phyloP scores from a whole-genome alignment of 2,888 invertebrate genomes.

The Caenorhabditis macrosperma region DNA sequence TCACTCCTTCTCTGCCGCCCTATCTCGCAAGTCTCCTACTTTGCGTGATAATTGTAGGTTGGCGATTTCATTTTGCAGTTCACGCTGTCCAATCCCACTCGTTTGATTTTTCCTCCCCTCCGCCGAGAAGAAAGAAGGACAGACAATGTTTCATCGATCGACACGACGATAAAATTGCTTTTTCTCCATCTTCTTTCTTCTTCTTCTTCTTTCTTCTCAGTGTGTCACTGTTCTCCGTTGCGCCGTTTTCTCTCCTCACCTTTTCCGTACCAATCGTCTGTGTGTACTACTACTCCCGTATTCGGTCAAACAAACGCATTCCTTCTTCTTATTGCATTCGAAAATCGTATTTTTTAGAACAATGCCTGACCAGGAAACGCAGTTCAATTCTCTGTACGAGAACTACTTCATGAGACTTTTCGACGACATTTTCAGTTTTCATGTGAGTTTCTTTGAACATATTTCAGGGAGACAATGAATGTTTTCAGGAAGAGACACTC shows the following conservation, averaged over 20 bases:
- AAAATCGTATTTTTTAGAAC: neutral
- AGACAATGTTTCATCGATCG: constrained; percentile 4
- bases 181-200: neutral
- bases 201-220: neutral
- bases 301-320: no score
- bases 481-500: constrained; percentile 16
- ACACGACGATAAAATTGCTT: neutral
- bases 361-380: constrained; percentile 1
- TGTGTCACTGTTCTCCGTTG: neutral
- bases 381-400: neutral
- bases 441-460: constrained; percentile 10
- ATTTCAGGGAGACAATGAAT: neutral
- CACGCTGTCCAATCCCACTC: neutral
- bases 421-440: constrained; percentile 21
- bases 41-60: no score
- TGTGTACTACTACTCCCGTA: neutral
- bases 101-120: neutral
- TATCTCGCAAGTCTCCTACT: no score
- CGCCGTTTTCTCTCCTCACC: neutral
- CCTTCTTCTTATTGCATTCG: neutral
- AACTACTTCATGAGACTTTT: constrained; percentile 14
- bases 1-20: no score
- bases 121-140: neutral
- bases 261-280: neutral
- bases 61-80: no score